A percentile compares a stretch with the other conserved stretches of the same genome.
phyloP scores from a whole-genome alignment of 2,888 invertebrate genomes.

The Drosophila anomelani region DNA sequence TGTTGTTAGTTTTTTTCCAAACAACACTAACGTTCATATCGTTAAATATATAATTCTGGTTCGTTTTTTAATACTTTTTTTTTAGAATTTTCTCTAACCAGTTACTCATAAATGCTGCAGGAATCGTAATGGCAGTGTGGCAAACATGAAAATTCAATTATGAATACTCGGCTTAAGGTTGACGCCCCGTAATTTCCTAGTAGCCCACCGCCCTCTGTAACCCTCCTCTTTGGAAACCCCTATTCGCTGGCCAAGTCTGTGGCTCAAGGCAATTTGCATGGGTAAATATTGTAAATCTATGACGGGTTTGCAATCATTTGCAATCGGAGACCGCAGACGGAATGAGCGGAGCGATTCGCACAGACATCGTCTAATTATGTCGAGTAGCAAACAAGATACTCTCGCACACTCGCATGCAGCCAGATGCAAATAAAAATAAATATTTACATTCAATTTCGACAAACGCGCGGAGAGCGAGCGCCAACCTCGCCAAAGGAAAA shows the following conservation, averaged over 20 bases:
- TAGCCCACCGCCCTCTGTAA: neutral
- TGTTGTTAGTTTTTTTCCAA: slow-evolving; percentile 22
- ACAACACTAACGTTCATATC: slow-evolving; percentile 18
- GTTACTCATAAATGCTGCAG: slow-evolving; percentile 56
- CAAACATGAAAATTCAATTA: slow-evolving; percentile 81
- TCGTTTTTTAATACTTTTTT: slow-evolving; percentile 8
- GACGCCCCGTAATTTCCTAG: slow-evolving; percentile 60
- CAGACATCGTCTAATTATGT: slow-evolving; percentile 75
- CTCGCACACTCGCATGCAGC: slow-evolving; percentile 14
- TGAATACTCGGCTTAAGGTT: slow-evolving; percentile 71
- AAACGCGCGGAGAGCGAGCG: slow-evolving; percentile 55
- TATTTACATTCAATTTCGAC: slow-evolving; percentile 80
- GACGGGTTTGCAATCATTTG: slow-evolving; percentile 66
- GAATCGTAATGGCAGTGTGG: slow-evolving; percentile 48
- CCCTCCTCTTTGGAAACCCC: neutral
- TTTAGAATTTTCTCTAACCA: slow-evolving; percentile 29
- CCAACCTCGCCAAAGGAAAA: slow-evolving; percentile 68
- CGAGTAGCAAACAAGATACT: slow-evolving; percentile 72
- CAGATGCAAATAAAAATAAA: slow-evolving; percentile 77
- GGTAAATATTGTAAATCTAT: slow-evolving; percentile 75
- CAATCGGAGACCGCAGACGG: slow-evolving; percentile 50
- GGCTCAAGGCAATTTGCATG: slow-evolving; percentile 75
- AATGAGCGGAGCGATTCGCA: slow-evolving; percentile 29
- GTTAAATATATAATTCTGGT: slow-evolving; percentile 36
- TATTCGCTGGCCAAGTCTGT: slow-evolving; percentile 62